Evolutionary conservation across 1,140 invertebrate species (phyloP).

Genomic region (Cotesia glomerata): DNA sequence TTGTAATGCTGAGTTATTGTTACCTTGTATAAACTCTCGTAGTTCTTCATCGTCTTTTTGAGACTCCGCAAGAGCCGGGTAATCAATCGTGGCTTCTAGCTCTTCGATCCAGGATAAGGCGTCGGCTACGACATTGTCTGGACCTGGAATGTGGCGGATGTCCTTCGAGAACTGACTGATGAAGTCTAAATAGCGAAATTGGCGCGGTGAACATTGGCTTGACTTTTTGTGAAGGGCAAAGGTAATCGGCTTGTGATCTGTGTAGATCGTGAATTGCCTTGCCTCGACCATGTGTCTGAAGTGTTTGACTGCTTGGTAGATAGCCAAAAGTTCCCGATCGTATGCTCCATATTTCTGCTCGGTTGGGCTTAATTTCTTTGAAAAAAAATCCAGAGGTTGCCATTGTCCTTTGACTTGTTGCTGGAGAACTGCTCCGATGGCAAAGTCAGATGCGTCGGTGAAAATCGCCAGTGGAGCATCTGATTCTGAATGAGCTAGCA

Average conservation of each 20-base stretch:
- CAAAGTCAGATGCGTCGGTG: too few species aligned
- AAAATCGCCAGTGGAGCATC: too few species aligned
- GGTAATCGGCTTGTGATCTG: constrained; percentile 53
- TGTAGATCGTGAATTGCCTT: constrained; percentile 42
- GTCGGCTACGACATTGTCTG: constrained; percentile 46
- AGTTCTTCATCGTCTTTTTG: constrained; percentile 30
- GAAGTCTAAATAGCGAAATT: constrained; percentile 46
- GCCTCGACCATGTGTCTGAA: constrained; percentile 47
- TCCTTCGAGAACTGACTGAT: constrained; percentile 52
- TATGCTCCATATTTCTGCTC: not conserved
- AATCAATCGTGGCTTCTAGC: constrained; percentile 11
- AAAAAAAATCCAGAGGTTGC: too few species aligned
- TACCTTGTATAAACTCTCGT: too few species aligned
- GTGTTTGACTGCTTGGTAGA: constrained; percentile 25
- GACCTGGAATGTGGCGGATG: constrained; percentile 48
- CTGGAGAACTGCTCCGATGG: too few species aligned
- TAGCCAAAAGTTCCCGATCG: not conserved
- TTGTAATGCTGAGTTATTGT: too few species aligned
- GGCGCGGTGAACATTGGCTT: constrained; percentile 43
- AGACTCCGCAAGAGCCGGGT: constrained; percentile 22
- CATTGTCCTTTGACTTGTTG: too few species aligned
- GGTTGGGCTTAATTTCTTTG: too few species aligned
- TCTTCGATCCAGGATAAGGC: constrained; percentile 37
- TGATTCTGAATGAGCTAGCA: too few species aligned
- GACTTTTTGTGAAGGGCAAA: constrained; percentile 40